Base-by-base conservation (phyloP, 1,140 invertebrate species). In the Kradibia gibbosae region DNA sequence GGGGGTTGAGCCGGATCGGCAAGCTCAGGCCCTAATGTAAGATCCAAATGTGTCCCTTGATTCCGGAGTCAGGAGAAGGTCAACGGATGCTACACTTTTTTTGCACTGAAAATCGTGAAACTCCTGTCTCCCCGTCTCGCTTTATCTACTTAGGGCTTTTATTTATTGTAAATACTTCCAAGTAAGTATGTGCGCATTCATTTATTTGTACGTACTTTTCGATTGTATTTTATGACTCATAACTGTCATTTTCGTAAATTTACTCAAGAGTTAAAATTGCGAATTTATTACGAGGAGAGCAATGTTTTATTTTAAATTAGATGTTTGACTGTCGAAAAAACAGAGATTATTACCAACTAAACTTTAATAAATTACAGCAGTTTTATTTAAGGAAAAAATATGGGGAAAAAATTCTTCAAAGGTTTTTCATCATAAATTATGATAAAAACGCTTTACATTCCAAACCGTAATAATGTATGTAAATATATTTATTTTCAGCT, bases 221-320 rank as follows among this genome's bases (percentile, higher is more conserved):
- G 48, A 72, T 72, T 72, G 70, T 72, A 72, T 25, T 72, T 72
- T 72, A 72, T 72, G 70, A 45, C 45, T 72, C 70, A 15, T 72
- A 72, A 72, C 70, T 72, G 70, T 72, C 39, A 28, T 72, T 72
- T 72, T 20, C 70, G 22, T 72, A 48, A 72, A 72, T 50, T 72
- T 72, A 50, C 42, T 48, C 70, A 50, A 48, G 45, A 50, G 70
- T 72, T 72, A 72, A 72, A 28, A 28, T 72, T 28, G n/a, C 13
- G 1, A 72, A 50, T 50, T 72, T 72, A 72, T 72, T 72, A 28
- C 42, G 70, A 72, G 39, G 45, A 28, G 34, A 45, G 45, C 70
- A 1, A 72, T 48, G 36, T 72, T 72, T 72, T 50, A 72, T 15
- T 72, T 72, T 72, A 72, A 72, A 50, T 72, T 72, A 48, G 70